A percentile compares a stretch with the other conserved stretches of the same genome.
These are phyloP conservation scores for Holothuria leucospilota DNA, from an alignment of 53 echinoderm and acorn worm genomes.

Conservation along the genomic window DNA sequence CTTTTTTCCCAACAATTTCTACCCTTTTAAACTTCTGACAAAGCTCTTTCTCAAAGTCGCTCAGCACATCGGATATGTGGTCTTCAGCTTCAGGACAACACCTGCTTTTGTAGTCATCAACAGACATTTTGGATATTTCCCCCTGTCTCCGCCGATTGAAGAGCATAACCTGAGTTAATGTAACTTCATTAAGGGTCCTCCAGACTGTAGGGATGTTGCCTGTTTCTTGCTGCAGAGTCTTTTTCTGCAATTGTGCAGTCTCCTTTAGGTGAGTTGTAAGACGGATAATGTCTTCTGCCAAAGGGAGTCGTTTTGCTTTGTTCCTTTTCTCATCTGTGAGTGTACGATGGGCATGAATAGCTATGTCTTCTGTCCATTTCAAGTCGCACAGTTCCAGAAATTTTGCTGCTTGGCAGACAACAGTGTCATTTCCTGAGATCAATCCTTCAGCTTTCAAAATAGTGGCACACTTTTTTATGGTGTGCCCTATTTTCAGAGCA, in stretches of 20 bases:
- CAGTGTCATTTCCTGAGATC: background rate
- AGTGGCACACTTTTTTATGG: conserved; percentile 30
- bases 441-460: no score
- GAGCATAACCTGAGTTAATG: conserved; percentile 50
- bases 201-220: conserved; percentile 47
- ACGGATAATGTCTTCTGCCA: conserved; percentile 52
- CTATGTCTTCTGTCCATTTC: conserved; percentile 55
- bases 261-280: conserved; percentile 45
- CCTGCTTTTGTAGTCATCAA: conserved; percentile 40
- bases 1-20: conserved; percentile 70
- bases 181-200: conserved; percentile 33
- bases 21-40: conserved; percentile 54
- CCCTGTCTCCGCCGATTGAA: conserved; percentile 57
- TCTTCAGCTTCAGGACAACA: conserved; percentile 13
- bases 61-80: conserved; percentile 28
- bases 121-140: conserved; percentile 34
- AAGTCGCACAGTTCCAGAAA: conserved; percentile 57
- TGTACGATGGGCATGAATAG: conserved; percentile 55
- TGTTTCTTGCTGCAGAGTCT: background rate
- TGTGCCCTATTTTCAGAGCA: no score
- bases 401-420: no score
- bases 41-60: conserved; percentile 49
- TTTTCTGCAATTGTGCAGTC: background rate
- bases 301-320: conserved; percentile 51
- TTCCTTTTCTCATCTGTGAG: conserved; percentile 53